Base-by-base conservation (phyloP, 2,797 vertebrate species). In the Lophotriccus pileatus region DNA sequence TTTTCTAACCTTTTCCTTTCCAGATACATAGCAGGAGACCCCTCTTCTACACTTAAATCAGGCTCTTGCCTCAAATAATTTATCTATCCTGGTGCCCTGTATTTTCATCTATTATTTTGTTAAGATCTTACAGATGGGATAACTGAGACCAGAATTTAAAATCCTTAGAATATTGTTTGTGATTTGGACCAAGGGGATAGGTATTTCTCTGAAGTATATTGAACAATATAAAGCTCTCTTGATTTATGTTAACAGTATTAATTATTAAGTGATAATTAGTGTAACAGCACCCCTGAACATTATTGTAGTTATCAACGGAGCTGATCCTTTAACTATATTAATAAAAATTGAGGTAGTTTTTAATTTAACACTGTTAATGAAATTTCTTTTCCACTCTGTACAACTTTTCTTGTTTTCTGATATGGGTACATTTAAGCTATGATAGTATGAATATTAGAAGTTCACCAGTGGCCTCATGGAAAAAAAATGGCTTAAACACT, bases 231-330 rank as follows among this genome's bases (percentile, higher is more conserved):
- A 63, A 94, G 1, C 9, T 63, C 9, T 72, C 20, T 76, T 34
- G 36, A 80, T 80, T 62, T 72, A 28, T 76, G 19, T 34, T 52
- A 88, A 81, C 7, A 58, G 8, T 60, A 93, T 94, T 96, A 95
- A 94, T 94, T 92, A 94, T 81, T 93, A 84, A 92, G 60, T 69
- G 36, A 70, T 96, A 96, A 97, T 92, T 94, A 87, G 30, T 80
- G 50, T 37, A 80, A 91, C 79, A 77, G 69, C 46, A 83, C 39
- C 55, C 90, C 88, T 89, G 63, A 95, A 94, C 21, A 75, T 66
- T 93, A 43, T 39, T 92, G 30, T 27, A 6, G 19, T 63, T 95
- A 89, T 76, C 67, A 87, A 55, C 25, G 58, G 75, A 96, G 95
- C 17, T 24, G 13, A 93, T 95, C 11, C 32, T 66, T 80, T 82